These are phyloP conservation scores for Patella depressa DNA, from an alignment of 2,888 invertebrate species.

Conservation along the genomic window DNA sequence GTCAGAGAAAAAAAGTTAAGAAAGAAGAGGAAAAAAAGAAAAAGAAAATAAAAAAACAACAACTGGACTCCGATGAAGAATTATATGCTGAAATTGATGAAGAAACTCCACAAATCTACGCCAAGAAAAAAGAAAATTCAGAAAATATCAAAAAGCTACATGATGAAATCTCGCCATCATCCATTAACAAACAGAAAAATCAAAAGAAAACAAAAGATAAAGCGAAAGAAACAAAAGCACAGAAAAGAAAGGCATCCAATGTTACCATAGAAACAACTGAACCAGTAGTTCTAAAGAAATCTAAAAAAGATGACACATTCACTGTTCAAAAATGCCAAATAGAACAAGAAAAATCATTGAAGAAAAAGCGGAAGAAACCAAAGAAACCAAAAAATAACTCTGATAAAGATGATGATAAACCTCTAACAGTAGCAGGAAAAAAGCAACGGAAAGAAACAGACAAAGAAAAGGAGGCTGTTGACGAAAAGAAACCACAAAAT, in stretches of 20 bases:
- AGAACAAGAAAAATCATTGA: conserved; percentile 5
- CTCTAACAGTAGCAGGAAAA: neutral
- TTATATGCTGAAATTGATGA: conserved; percentile 12
- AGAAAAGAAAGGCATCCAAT: conserved; percentile 18
- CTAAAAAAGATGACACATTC: conserved; percentile 8
- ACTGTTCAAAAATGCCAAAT: neutral
- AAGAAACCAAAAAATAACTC: conserved; percentile 15
- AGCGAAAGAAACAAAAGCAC: conserved; percentile 49
- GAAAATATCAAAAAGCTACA: too few relatives aligned
- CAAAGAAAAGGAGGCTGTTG: neutral
- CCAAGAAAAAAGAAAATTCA: neutral
- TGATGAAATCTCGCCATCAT: too few relatives aligned
- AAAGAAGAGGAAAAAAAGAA: conserved; percentile 26
- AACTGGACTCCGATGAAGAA: conserved; percentile 13
- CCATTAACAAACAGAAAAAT: conserved; percentile 33
- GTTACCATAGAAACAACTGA: conserved; percentile 7
- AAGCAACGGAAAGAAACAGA: neutral
- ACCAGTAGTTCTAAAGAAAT: neutral
- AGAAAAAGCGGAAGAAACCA: neutral
- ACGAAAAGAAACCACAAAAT: too few relatives aligned
- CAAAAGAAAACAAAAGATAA: conserved; percentile 44
- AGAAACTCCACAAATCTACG: neutral
- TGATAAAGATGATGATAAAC: neutral
- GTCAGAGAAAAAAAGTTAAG: conserved; percentile 25
- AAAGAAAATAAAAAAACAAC: conserved; percentile 13